Evolutionary conservation across 2,113 vertebrate genomes (phyloP).

Genomic region (Propithecus coquereli): DNA sequence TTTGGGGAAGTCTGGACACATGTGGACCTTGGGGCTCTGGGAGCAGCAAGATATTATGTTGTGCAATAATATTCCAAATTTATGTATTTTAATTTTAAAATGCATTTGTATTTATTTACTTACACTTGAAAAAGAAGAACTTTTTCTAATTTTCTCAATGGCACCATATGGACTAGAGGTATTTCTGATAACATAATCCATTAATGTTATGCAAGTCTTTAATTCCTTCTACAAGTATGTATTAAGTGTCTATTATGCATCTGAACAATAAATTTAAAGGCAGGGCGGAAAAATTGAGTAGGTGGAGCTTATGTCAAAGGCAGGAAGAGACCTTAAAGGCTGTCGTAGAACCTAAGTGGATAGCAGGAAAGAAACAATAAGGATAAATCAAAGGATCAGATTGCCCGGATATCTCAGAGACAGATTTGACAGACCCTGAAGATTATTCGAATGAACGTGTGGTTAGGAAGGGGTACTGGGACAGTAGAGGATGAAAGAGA

Average conservation of each 20-base stretch:
- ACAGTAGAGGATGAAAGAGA: not conserved
- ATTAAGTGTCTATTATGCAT: not conserved
- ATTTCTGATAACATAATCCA: not conserved
- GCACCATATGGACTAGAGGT: not conserved
- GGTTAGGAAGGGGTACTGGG: not conserved
- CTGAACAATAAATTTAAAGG: not conserved
- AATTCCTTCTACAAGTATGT: not conserved
- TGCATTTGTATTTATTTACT: not conserved
- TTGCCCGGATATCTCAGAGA: not conserved
- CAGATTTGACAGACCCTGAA: not conserved
- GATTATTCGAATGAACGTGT: not conserved
- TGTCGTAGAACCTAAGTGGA: not conserved
- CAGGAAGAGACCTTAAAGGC: not conserved
- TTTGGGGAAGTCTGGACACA: fast-evolving
- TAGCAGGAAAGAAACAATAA: not conserved
- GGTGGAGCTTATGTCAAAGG: fast-evolving
- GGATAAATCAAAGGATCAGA: not conserved
- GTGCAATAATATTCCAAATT: not conserved
- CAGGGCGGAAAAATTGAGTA: not conserved
- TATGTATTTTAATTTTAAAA: not conserved
- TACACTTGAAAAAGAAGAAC: not conserved
- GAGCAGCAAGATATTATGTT: not conserved
- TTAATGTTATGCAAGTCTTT: not conserved
- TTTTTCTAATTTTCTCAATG: not conserved
- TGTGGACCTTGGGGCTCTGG: not conserved